Percentiles rank a stretch among this genome's conserved stretches.
These are phyloP conservation scores for Mirza zaza DNA, from an alignment of 2,113 vertebrate species.

Conservation along the genomic window DNA sequence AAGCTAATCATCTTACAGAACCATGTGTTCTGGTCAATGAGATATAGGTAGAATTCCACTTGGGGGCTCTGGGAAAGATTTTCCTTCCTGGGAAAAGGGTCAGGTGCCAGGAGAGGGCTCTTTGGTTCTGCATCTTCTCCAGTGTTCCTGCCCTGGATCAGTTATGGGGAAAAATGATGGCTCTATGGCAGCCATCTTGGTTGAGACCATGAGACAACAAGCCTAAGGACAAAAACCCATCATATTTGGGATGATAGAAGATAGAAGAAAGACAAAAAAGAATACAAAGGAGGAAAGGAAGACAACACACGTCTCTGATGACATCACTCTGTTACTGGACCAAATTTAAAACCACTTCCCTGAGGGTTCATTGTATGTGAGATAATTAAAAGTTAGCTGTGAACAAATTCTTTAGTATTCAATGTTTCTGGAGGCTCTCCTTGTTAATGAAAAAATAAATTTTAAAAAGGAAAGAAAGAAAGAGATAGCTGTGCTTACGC, in stretches of 20 bases:
- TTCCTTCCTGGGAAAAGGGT: background rate
- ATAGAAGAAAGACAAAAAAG: background rate
- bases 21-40: background rate
- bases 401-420: conserved; percentile 87
- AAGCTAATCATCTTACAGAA: background rate
- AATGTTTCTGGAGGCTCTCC: conserved; percentile 92
- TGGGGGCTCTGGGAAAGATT: background rate
- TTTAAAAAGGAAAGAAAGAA: conserved; percentile 66
- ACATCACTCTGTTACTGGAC: background rate
- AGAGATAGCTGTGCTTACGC: background rate
- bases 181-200: background rate
- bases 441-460: conserved; percentile 93
- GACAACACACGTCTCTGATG: background rate
- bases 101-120: background rate
- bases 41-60: background rate
- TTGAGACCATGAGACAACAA: background rate
- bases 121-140: background rate
- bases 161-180: background rate
- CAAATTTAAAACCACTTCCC: background rate
- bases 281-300: background rate
- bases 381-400: background rate
- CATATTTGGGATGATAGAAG: background rate
- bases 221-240: background rate
- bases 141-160: background rate
- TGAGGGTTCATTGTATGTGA: background rate